These are phyloP conservation scores for Paguma larvata DNA, from an alignment of 2,797 vertebrate species.

Conservation along the genomic window DNA sequence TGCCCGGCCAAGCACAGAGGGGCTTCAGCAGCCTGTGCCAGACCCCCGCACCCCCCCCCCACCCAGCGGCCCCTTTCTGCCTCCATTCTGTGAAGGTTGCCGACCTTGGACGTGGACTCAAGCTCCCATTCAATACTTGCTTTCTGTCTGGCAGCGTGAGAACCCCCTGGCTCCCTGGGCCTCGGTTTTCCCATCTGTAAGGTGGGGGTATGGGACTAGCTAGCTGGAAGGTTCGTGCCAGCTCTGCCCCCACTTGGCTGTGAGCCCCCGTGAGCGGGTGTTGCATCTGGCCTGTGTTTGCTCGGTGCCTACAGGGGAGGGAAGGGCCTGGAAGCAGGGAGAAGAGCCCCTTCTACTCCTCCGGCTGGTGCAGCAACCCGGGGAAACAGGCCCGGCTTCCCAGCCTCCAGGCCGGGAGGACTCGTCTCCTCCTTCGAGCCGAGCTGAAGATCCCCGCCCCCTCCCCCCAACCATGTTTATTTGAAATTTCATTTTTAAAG, in stretches of 20 bases:
- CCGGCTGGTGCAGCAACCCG: rapidly evolving
- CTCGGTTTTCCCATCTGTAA: background rate
- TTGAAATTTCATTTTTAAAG: conserved; percentile 64
- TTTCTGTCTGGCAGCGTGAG: background rate
- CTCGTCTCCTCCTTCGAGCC: background rate
- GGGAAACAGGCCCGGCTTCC: background rate
- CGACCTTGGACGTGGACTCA: background rate
- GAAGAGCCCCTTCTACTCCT: rapidly evolving
- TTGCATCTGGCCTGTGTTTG: rapidly evolving
- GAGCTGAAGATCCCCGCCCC: background rate
- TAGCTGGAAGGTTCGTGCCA: rapidly evolving
- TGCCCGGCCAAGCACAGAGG: rapidly evolving
- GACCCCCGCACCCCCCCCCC: background rate
- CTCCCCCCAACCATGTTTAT: background rate
- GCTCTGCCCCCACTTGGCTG: background rate
- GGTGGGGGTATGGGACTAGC: background rate
- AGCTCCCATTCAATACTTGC: too few relatives aligned
- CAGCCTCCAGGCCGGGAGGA: background rate
- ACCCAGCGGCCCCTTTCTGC: rapidly evolving
- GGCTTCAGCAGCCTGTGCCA: background rate
- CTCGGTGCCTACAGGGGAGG: too few relatives aligned
- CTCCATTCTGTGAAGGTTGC: rapidly evolving
- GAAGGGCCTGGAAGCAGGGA: background rate
- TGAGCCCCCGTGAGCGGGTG: background rate
- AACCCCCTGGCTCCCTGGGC: background rate